Evolutionary conservation across 2,113 vertebrate genomes (phyloP), one percentile per base, ranked within the genome.

Genomic region (Cyphomyrus discorhynchus): DNA sequence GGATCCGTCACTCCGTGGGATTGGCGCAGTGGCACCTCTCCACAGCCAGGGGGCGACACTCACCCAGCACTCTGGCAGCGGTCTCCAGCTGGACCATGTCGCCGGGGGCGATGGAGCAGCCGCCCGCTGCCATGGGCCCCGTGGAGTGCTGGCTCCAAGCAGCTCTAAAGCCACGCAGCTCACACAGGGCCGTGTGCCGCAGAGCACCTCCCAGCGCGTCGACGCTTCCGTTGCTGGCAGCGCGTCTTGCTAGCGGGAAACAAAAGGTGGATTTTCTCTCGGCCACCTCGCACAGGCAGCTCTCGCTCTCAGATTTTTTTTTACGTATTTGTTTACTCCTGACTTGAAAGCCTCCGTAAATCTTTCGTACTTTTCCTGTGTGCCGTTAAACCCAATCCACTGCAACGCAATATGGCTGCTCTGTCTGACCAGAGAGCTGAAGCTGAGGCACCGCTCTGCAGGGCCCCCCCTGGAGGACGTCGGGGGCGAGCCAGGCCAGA

Each of bases 251-350:
- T 53, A 53, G 31, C 49, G 50, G 85, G 49, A 52, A 87, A 53
- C 85, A 35, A 53, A 87, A 53, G 85, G 85, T 53, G 85, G 27
- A 53, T 53, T 87, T 86, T 86, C 84, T 86, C 85, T 52, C 85
- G n/a, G 27, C 85, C 85, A 7, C 85, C 31, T 35, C 85, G 5
- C 27, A 0, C 84, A 31, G 19, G 49, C 49, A 53, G 42, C 45
- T 84, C 35, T 15, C 42, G 17, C 42, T 21, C 42, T 45, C 42
- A 35, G 17, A 1, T 83, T 39, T 77, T 39, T 83, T 83, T 83
- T 45, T 8, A 46, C 39, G 8, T 83, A 83, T 47, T 83, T 46
- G 21, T 83, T 47, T 47, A 24, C 45, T 84, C 6, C 35, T 8
- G 42, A 84, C 11, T 84, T 47, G 39, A 84, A 47, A 84, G 80